Evolutionary conservation across 2,113 vertebrate genomes (phyloP).

Genomic region (Emydura subglobosa): DNA sequence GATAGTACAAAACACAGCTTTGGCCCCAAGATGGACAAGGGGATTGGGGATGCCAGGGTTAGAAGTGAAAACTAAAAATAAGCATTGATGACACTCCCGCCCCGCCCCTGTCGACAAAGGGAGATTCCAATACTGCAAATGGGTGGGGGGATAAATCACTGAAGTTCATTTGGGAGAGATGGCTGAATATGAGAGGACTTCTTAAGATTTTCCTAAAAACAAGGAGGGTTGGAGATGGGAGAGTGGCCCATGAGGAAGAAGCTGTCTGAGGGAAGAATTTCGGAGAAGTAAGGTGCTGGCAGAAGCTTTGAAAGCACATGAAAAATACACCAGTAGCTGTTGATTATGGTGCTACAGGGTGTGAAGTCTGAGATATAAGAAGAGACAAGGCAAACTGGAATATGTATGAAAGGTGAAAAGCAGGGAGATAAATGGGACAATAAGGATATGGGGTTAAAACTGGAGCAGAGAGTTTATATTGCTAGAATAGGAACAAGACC

Average conservation of each 20-base stretch:
- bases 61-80: too few relatives aligned
- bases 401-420: neutral
- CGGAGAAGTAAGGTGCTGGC: neutral
- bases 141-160: neutral
- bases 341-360: neutral
- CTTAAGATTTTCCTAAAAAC: neutral
- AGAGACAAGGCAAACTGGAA: neutral
- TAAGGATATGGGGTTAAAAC: neutral
- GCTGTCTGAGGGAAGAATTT: neutral
- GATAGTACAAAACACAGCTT: too few relatives aligned
- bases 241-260: neutral
- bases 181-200: neutral
- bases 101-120: too few relatives aligned
- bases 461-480: neutral
- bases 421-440: neutral
- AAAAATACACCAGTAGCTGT: neutral
- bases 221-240: neutral
- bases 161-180: neutral
- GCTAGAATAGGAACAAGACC: neutral
- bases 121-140: neutral
- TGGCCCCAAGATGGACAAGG: too few relatives aligned
- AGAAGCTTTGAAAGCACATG: neutral
- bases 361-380: neutral
- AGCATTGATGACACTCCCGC: too few relatives aligned
- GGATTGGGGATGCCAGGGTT: too few relatives aligned